phyloP scores from a whole-genome alignment of 2,113 vertebrate species.

The Myotis lucifugus region DNA sequence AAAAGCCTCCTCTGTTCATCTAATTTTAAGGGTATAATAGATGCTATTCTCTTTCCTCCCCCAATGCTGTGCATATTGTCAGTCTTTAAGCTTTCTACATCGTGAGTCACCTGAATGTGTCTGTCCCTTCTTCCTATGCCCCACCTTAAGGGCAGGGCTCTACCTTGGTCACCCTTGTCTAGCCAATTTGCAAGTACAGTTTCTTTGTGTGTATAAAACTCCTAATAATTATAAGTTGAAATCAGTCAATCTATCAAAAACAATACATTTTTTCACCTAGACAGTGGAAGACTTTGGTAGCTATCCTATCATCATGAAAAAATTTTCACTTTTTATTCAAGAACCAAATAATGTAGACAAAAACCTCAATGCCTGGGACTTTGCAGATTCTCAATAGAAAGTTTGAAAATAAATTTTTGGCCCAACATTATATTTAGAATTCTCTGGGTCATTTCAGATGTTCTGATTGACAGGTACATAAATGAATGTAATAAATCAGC shows the following conservation, averaged over 20 bases:
- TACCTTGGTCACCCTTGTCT: background rate
- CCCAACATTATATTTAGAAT: background rate
- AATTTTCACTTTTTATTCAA: background rate
- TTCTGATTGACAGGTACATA: background rate
- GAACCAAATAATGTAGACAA: background rate
- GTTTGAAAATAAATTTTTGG: constrained; percentile 19
- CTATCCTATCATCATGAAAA: background rate
- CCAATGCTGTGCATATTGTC: background rate
- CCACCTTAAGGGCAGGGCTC: background rate
- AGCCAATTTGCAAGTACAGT: background rate
- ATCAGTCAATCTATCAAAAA: background rate
- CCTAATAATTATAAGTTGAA: background rate
- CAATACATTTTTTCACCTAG: background rate
- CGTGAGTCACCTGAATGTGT: background rate
- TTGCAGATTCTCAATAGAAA: background rate
- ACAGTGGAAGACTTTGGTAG: background rate
- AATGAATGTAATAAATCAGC: background rate
- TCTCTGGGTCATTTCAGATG: background rate
- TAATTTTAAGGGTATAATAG: background rate
- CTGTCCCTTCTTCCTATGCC: background rate
- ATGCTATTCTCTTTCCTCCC: background rate
- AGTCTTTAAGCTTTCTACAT: background rate
- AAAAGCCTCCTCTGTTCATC: background rate
- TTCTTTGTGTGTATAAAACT: background rate
- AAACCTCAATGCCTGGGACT: background rate